A percentile compares a stretch with the other conserved stretches of the same genome.
Conservation (phyloP, 1,140 invertebrate genomes). For the Heliconius hermathena region DNA sequence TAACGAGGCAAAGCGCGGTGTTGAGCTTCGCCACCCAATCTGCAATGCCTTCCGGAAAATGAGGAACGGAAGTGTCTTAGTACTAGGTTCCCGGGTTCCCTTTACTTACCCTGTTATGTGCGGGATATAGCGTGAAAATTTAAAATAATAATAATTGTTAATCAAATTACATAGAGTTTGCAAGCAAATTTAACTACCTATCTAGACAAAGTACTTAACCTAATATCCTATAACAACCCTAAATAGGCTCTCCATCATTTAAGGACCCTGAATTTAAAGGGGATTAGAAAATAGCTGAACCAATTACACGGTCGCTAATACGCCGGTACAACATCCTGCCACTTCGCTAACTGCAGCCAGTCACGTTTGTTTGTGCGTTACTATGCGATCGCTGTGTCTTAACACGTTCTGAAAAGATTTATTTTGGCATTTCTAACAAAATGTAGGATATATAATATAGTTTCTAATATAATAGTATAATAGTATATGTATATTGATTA, state of each 20-base stretch:
- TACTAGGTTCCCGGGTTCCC: too few species aligned
- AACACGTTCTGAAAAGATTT: neutral
- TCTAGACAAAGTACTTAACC: neutral
- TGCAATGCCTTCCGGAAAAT: too few species aligned
- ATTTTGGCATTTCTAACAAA: neutral
- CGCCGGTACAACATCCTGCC: conserved; percentile 25
- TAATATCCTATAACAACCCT: neutral
- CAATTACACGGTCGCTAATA: conserved; percentile 30
- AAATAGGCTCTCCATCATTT: conserved; percentile 10
- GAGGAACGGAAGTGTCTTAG: too few species aligned
- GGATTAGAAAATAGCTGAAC: conserved; percentile 25
- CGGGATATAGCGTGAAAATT: too few species aligned
- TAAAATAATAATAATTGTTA: too few species aligned
- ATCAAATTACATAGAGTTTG: too few species aligned
- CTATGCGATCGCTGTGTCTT: conserved; percentile 1
- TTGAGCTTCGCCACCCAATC: too few species aligned
- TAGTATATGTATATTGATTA: neutral
- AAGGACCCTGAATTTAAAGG: conserved; percentile 19
- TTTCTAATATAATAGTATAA: neutral
- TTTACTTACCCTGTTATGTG: too few species aligned
- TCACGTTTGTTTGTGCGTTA: conserved; percentile 18
- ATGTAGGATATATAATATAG: neutral
- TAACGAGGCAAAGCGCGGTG: too few species aligned
- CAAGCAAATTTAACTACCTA: neutral
- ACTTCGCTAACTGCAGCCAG: conserved; percentile 22